A percentile compares a stretch with the other conserved stretches of the same genome.
These are phyloP conservation scores for Morpho deidamia DNA, from an alignment of 2,888 invertebrate genomes.

Conservation along the genomic window DNA sequence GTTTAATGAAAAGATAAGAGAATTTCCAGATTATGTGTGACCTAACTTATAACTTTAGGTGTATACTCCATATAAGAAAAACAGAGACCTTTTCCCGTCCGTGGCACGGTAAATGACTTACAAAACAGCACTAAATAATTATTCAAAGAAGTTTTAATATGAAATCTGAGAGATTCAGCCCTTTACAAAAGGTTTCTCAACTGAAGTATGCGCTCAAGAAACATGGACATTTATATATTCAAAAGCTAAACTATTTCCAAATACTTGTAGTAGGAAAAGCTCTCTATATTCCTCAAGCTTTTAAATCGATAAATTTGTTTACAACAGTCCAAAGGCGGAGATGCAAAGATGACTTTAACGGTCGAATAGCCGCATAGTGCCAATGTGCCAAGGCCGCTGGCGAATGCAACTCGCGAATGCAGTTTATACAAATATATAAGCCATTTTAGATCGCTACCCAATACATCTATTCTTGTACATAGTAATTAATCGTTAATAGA, in stretches of 20 bases:
- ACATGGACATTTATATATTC: background rate
- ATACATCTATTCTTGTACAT: constrained; percentile 14
- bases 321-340: background rate
- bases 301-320: background rate
- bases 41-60: no score
- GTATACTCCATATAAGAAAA: no score
- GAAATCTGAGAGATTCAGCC: no score
- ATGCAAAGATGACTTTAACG: constrained; percentile 24
- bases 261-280: background rate
- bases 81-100: no score
- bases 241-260: background rate
- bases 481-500: background rate
- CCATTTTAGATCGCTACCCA: background rate
- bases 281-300: constrained; percentile 1
- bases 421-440: constrained; percentile 37
- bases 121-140: no score
- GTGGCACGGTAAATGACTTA: no score
- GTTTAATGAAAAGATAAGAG: no score
- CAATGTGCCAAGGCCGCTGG: constrained; percentile 52
- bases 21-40: no score
- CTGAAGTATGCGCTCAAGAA: background rate
- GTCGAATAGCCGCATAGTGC: constrained; percentile 37
- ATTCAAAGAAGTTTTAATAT: no score
- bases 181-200: no score
- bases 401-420: constrained; percentile 18